Base-by-base conservation (phyloP, 2,888 invertebrate genomes). In the Melieria omissa region DNA sequence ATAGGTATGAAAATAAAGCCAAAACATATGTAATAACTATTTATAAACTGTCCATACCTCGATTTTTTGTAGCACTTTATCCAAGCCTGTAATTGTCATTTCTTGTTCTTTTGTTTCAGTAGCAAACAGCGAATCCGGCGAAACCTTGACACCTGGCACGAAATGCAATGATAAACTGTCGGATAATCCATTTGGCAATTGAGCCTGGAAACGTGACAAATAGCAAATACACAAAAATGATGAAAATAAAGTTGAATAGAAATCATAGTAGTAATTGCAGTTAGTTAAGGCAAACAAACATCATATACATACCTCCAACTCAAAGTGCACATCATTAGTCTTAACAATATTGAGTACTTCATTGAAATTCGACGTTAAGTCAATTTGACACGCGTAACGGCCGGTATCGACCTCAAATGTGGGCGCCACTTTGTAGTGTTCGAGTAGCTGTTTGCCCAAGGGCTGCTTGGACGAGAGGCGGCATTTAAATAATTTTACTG, bases 31-130 rank as follows among this genome's bases (percentile, higher is more conserved):
- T 29, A 29, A 29, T 29, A 29, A 29, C 29, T 29, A 29, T 29
- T 29, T 29, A 29, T 3, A 29, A 29, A 29, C 29, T 29, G 29
- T 1, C 29, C 29, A 29, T 29, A 87, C 86, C 83, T 87, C 84
- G 61, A 91, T 83, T 81, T 90, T 88, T 71, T 89, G 87, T 71
- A 92, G 84, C 29, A 91, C 89, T 79, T 88, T 86, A 61, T 89
- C 88, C 67, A 91, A 83, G 5, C 92, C 92, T 76, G 86, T 87
- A 65, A 90, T 82, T 41, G 83, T 79, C 57, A 90, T 78, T 70
- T 85, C 84, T 74, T 86, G 85, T 58, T 85, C 78, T 71, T 79
- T 80, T 44, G 83, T 74, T 73, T 85, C 83, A 67, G 80, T 80
- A 47, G 84, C 73, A 29, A 80, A 78, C 70, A 87, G 73, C 52